Evolutionary conservation across 1,140 invertebrate species (phyloP).

Genomic region (Ips typographus): DNA sequence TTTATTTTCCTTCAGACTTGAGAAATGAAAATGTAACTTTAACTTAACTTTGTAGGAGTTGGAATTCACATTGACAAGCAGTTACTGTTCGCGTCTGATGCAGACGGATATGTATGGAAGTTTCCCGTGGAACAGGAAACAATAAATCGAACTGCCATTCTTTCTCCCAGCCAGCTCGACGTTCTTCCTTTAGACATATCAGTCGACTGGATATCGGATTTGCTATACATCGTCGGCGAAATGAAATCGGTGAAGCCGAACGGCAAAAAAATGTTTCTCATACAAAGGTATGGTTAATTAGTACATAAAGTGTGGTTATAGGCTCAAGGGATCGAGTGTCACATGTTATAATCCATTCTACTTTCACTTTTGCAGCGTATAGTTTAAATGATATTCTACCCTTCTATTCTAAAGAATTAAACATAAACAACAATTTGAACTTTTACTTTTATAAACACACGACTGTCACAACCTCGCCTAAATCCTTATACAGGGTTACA

Average conservation of each 20-base stretch:
- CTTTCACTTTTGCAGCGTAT: too few relatives aligned
- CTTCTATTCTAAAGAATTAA: too few relatives aligned
- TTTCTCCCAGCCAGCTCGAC: conserved; percentile 59
- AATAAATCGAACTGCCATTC: conserved; percentile 53
- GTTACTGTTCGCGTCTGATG: conserved; percentile 74
- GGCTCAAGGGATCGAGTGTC: neutral
- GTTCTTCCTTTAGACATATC: conserved; percentile 68
- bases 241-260: conserved; percentile 42
- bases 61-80: conserved; percentile 71
- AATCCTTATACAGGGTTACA: too few relatives aligned
- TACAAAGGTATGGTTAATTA: conserved; percentile 57
- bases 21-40: neutral
- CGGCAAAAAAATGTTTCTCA: conserved; percentile 60
- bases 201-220: conserved; percentile 84
- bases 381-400: too few relatives aligned
- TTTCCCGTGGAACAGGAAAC: conserved; percentile 52
- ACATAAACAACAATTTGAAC: too few relatives aligned
- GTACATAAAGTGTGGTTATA: neutral
- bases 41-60: conserved; percentile 62
- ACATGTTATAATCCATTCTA: too few relatives aligned
- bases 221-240: conserved; percentile 77
- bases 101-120: conserved; percentile 62
- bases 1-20: too few relatives aligned
- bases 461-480: too few relatives aligned
- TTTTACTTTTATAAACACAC: too few relatives aligned